Evolutionary conservation across 1,140 invertebrate genomes (phyloP), one percentile per base, ranked within the genome.

Genomic region (Carcinoscorpius rotundicauda): DNA sequence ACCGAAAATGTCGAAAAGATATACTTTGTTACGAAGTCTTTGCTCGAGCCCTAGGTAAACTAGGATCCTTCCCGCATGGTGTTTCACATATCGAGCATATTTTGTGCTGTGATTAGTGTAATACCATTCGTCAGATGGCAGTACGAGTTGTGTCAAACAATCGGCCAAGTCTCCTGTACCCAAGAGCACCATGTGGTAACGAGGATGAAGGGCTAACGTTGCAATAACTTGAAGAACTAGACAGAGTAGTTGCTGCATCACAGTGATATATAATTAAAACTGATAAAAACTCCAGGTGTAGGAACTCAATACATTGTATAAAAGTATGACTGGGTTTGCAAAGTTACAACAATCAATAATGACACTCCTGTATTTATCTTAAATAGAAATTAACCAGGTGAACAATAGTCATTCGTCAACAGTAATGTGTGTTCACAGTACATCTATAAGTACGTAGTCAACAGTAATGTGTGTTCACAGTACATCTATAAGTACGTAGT

Each of bases 41-140:
- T 81, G 77, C 50, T 81, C 77, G 52, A 81, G 72, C n/a, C 82
- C 82, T 71, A 83, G 75, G 71, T 83, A 83, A 50, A 87, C 83
- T 4, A 87, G 78, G 11, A 85, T 82, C 64, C 84, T 73, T 4
- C 85, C 84, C 0, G 85, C 85, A 71, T 87, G 85, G 74, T 86
- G 84, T 72, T 87, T 87, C 51, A 87, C 85, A 72, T 81, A 87
- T 61, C 81, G 80, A 29, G 85, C 84, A 73, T 85, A 86, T 70
- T 84, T 83, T 52, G 85, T 87, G 68, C 81, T 85, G 73, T 87
- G 85, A 73, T 86, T 86, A 55, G 85, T 87, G 76, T 87, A 87
- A 76, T 86, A 87, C 83, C 85, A 86, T 72, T 87, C 86, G 73
- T 87, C 86, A 0, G 85, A 85, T 5, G 86, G 86, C 58, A 87